Conservation (phyloP, 1,140 invertebrate species). For the Monomorium pharaonis region DNA sequence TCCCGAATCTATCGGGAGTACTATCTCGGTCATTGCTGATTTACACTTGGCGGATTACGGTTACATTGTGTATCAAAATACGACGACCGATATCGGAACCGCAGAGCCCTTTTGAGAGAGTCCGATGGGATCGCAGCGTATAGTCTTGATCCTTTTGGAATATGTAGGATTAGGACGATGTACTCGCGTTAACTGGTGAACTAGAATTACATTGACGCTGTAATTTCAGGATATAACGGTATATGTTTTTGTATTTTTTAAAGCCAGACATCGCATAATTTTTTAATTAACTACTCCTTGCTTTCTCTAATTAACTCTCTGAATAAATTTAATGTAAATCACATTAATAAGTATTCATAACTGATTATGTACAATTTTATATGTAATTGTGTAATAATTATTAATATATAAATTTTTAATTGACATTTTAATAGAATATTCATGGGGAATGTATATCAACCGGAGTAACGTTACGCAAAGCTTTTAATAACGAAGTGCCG, state of each 20-base stretch:
- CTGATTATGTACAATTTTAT: background rate
- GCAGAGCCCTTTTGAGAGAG: background rate
- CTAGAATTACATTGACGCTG: background rate
- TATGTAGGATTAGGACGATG: background rate
- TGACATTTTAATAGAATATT: background rate
- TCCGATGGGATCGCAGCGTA: background rate
- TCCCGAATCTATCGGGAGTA: slow-evolving; percentile 13
- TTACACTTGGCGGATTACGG: slow-evolving; percentile 4
- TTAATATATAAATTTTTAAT: background rate
- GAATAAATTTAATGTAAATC: background rate
- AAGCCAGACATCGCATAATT: background rate
- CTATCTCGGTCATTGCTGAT: slow-evolving; percentile 29
- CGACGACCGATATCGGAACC: background rate
- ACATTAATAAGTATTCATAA: background rate
- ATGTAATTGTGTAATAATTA: background rate
- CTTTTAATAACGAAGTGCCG: background rate
- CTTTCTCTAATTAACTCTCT: background rate
- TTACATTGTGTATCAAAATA: slow-evolving; percentile 24
- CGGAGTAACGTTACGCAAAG: background rate
- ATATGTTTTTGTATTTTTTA: background rate
- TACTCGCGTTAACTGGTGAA: background rate
- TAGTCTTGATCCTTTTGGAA: background rate
- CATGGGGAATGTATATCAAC: background rate
- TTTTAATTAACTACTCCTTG: background rate
- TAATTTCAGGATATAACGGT: background rate